These are phyloP conservation scores for Drosophila colorata DNA, from an alignment of 2,888 invertebrate species.

Conservation along the genomic window DNA sequence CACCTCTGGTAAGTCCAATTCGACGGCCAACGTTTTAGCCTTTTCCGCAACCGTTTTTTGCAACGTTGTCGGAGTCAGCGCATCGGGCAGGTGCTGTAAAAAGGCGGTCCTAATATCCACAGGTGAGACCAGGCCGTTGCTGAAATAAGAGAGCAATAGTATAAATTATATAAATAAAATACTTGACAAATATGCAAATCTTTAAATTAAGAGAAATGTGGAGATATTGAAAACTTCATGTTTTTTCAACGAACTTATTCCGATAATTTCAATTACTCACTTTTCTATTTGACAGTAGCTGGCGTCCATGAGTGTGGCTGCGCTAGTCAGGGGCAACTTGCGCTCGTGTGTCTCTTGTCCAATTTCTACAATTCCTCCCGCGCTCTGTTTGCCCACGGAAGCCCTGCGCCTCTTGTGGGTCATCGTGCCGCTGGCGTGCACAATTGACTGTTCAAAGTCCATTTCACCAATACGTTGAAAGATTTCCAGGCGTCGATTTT, in stretches of 20 bases:
- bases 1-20: conserved; percentile 79
- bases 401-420: conserved; percentile 52
- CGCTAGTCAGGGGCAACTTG: conserved; percentile 66
- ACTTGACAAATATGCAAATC: background rate
- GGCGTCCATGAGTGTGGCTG: conserved; percentile 86
- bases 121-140: conserved; percentile 66
- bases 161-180: background rate
- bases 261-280: conserved; percentile 31
- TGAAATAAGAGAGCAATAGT: conserved; percentile 10
- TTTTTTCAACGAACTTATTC: background rate
- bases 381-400: conserved; percentile 9
- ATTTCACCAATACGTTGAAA: conserved; percentile 90
- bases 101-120: conserved; percentile 67
- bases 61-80: conserved; percentile 88
- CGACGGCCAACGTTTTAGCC: conserved; percentile 87
- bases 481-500: conserved; percentile 87
- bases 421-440: conserved; percentile 87
- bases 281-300: conserved; percentile 84
- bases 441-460: conserved; percentile 90
- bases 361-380: conserved; percentile 83
- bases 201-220: too few species aligned
- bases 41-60: conserved; percentile 91
- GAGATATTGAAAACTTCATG: too few species aligned
- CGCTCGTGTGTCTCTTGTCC: conserved; percentile 73
- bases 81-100: conserved; percentile 85